phyloP scores from a whole-genome alignment of 2,797 vertebrate genomes.

The Halcyon badia region DNA sequence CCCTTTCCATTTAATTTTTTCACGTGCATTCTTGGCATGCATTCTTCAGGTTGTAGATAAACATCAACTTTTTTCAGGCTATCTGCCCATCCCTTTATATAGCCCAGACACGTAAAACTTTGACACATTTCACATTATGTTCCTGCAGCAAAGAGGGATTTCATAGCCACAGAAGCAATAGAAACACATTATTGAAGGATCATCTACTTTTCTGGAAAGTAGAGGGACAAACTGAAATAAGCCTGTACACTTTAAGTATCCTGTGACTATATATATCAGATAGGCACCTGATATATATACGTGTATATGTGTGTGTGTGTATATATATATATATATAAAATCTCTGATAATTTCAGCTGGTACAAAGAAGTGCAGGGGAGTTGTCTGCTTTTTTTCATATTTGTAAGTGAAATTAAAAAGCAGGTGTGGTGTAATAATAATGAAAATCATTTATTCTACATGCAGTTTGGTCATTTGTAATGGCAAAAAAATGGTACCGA shows the following conservation, averaged over 20 bases:
- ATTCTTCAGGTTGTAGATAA: neutral
- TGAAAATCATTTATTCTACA: neutral
- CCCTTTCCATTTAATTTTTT: neutral
- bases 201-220: neutral
- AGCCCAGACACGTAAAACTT: accelerated
- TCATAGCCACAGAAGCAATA: neutral
- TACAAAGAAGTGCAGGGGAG: neutral
- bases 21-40: neutral
- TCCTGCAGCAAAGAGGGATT: neutral
- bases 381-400: neutral
- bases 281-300: neutral
- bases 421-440: neutral
- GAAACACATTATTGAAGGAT: neutral
- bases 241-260: neutral
- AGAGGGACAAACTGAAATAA: neutral
- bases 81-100: neutral
- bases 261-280: too few species aligned
- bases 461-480: neutral
- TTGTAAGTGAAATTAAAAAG: neutral
- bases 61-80: neutral
- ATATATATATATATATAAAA: neutral
- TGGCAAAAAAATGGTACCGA: neutral
- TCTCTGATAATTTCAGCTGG: neutral
- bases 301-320: too few species aligned
- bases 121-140: neutral